These are phyloP conservation scores for Luperina nickerlii DNA, from an alignment of 2,888 invertebrate species.

Conservation along the genomic window DNA sequence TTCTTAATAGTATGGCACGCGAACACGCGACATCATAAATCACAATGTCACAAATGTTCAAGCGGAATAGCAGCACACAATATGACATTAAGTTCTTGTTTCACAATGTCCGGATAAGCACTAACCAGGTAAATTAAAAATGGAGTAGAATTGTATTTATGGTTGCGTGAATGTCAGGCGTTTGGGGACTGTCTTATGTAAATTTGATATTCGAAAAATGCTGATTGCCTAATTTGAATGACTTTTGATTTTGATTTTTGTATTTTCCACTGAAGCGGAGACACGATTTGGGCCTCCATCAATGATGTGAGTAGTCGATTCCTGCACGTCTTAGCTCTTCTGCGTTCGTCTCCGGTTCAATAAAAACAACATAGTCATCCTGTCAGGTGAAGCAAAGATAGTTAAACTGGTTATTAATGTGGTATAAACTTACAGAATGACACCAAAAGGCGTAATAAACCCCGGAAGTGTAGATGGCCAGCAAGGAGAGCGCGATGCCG, in stretches of 20 bases:
- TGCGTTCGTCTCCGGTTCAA: neutral
- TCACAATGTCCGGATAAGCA: slow-evolving; percentile 19
- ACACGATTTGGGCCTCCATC: neutral
- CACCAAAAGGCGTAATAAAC: slow-evolving; percentile 99
- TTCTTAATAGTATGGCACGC: slow-evolving; percentile 8
- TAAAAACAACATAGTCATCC: neutral
- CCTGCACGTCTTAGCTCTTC: neutral
- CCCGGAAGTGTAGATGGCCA: slow-evolving; percentile 98
- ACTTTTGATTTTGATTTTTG: neutral
- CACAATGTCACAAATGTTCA: neutral
- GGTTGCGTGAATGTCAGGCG: neutral
- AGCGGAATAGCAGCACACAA: slow-evolving; percentile 12
- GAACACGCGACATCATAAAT: slow-evolving; percentile 32
- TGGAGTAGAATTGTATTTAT: neutral
- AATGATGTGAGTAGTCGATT: neutral
- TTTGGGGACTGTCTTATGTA: neutral
- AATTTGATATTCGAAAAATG: neutral
- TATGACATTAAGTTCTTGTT: slow-evolving; percentile 37
- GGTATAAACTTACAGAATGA: slow-evolving; percentile 92
- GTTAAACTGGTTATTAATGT: neutral
- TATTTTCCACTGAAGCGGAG: neutral
- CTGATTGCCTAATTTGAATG: neutral
- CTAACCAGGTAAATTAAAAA: slow-evolving; percentile 5
- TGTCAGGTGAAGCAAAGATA: neutral
- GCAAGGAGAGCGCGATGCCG: slow-evolving; percentile 97